Percentiles rank a stretch among this genome's conserved stretches.
Conservation (phyloP, 2,113 vertebrate species). For the Nesospiza acunhae region DNA sequence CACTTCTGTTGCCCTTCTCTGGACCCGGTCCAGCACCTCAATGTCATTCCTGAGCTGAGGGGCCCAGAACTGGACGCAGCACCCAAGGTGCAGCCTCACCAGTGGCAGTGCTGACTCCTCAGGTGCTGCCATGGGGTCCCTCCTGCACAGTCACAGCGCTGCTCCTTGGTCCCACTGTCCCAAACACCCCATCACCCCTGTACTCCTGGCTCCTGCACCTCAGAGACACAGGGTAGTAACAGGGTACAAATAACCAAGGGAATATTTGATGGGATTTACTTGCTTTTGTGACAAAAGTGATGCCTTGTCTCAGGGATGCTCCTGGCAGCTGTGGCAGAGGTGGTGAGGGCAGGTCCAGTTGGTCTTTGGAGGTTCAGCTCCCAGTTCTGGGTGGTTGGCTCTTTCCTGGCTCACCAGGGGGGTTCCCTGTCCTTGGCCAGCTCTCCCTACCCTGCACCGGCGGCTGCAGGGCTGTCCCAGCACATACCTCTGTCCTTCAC, state of each 20-base stretch:
- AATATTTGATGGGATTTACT: neutral
- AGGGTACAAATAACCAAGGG: too few relatives aligned
- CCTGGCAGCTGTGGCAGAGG: accelerated
- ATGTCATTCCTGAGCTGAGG: neutral
- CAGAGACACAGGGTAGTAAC: accelerated
- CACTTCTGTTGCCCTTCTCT: neutral
- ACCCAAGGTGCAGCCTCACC: neutral
- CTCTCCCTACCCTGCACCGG: neutral
- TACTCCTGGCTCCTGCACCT: accelerated
- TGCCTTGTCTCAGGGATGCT: neutral
- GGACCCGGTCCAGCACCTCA: accelerated
- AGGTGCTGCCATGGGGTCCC: neutral
- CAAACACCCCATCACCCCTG: too few relatives aligned
- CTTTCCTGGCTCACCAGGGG: neutral
- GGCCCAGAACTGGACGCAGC: neutral
- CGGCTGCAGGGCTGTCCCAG: neutral
- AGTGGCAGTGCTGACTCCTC: accelerated
- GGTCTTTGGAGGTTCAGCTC: neutral
- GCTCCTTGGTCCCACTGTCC: neutral
- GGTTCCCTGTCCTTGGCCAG: neutral
- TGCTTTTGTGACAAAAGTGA: neutral
- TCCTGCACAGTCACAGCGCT: neutral
- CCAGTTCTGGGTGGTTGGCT: neutral
- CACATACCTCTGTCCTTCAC: neutral
- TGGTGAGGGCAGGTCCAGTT: accelerated